Evolutionary conservation across 2,888 invertebrate genomes (phyloP).

Genomic region (Xanthia togata): DNA sequence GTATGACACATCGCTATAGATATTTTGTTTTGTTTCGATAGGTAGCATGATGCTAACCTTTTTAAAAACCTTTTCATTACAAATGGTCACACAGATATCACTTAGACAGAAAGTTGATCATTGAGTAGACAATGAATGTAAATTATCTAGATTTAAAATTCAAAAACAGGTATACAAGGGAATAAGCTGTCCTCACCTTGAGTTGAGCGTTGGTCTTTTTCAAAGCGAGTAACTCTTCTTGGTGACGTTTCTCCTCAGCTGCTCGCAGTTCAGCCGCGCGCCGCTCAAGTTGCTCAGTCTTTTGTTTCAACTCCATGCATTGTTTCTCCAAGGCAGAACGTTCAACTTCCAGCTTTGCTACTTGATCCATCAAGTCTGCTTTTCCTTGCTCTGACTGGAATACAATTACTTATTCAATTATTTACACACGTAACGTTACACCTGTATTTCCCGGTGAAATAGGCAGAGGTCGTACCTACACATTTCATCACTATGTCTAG

Average conservation of each 20-base stretch:
- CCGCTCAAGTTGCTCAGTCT: constrained; percentile 95
- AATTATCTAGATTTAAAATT: neutral
- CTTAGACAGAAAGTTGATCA: neutral
- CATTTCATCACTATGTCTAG: neutral
- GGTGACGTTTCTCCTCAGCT: constrained; percentile 97
- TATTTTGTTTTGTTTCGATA: neutral
- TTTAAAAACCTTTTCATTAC: neutral
- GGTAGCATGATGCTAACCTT: neutral
- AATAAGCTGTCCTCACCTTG: constrained; percentile 90
- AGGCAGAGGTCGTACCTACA: neutral
- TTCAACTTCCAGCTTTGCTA: constrained; percentile 92
- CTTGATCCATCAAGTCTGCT: constrained; percentile 94
- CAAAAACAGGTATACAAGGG: neutral
- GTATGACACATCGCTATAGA: neutral
- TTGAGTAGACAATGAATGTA: neutral
- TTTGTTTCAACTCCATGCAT: constrained; percentile 90
- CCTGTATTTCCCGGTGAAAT: neutral
- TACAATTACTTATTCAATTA: neutral
- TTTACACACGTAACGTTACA: neutral
- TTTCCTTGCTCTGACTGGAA: constrained; percentile 95
- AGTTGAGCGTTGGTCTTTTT: constrained; percentile 98
- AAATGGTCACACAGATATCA: neutral
- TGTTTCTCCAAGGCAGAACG: constrained; percentile 92
- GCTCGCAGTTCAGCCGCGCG: constrained; percentile 95
- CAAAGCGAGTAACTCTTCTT: constrained; percentile 97